Conservation (phyloP, 2,113 vertebrate genomes). For the Euleptes europaea region DNA sequence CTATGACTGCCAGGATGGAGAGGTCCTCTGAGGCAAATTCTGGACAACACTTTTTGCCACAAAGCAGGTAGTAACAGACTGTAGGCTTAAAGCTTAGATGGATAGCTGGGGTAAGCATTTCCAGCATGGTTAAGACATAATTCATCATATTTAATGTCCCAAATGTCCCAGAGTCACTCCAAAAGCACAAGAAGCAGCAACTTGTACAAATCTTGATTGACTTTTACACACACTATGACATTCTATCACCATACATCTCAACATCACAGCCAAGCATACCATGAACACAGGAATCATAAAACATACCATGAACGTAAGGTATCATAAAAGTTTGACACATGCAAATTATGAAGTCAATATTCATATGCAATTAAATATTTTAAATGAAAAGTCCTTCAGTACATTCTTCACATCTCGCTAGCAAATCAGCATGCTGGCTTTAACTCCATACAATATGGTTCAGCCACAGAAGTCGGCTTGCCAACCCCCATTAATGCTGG, state of each 20-base stretch:
- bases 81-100: not conserved
- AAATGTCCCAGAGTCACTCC: not conserved
- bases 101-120: not conserved
- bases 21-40: not conserved
- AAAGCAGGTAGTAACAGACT: not conserved
- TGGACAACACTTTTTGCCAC: not conserved
- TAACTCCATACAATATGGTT: not conserved
- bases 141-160: not conserved
- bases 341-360: not conserved
- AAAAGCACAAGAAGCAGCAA: not conserved
- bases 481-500: constrained; percentile 70
- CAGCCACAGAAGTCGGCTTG: constrained; percentile 36
- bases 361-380: constrained; percentile 15
- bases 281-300: too few species aligned
- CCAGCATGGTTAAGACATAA: not conserved
- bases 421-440: not conserved
- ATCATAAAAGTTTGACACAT: not conserved
- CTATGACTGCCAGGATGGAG: not conserved
- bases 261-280: not conserved
- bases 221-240: not conserved
- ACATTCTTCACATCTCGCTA: not conserved
- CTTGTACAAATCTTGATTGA: not conserved
- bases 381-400: not conserved
- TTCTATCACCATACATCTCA: not conserved
- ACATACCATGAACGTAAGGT: not conserved